These are phyloP conservation scores for Tangara arthus DNA, from an alignment of 2,797 vertebrate genomes.

Conservation along the genomic window DNA sequence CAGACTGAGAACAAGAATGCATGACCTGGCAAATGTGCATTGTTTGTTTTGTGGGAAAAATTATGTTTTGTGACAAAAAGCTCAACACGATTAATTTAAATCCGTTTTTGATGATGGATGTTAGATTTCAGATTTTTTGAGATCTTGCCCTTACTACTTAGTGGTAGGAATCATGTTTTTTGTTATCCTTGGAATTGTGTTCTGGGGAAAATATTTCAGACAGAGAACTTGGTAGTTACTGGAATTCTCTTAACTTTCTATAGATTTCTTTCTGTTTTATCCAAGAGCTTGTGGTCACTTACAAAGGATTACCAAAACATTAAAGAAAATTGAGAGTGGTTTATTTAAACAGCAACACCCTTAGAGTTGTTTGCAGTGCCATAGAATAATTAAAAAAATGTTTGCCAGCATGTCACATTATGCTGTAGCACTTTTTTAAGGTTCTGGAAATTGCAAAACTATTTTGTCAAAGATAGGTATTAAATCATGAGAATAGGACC, in stretches of 20 bases:
- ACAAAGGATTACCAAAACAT: background rate
- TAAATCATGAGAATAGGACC: background rate
- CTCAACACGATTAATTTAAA: background rate
- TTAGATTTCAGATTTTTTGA: background rate
- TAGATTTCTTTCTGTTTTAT: background rate
- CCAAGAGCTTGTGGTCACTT: background rate
- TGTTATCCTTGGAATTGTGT: conserved; percentile 35
- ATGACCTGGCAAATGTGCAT: background rate
- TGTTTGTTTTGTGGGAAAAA: background rate
- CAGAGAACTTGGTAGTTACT: background rate
- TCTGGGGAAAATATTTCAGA: background rate
- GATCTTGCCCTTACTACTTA: background rate
- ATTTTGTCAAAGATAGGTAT: background rate
- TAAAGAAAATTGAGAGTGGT: background rate
- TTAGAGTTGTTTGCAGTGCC: background rate
- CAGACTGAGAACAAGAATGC: background rate
- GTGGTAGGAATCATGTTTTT: background rate
- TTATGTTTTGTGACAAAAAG: background rate
- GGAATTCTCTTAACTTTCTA: conserved; percentile 17
- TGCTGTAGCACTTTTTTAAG: background rate
- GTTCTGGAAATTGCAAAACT: background rate
- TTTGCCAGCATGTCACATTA: background rate
- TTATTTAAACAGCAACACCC: background rate
- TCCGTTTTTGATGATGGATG: background rate
- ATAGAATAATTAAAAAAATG: background rate